Conservation (phyloP, 2,888 invertebrate genomes). For the Machimus atricapillus region DNA sequence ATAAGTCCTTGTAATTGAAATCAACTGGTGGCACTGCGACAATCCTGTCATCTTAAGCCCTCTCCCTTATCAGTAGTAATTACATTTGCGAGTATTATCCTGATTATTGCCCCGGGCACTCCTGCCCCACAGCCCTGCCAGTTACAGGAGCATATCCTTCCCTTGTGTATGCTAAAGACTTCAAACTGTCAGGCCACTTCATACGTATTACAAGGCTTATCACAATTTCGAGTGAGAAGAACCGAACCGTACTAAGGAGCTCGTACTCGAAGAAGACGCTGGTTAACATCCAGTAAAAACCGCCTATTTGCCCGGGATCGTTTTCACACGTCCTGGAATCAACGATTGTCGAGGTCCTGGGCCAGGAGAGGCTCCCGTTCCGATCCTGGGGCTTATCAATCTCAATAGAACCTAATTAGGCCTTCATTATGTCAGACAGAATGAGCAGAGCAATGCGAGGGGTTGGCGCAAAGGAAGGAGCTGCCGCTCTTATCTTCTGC, state of each 20-base stretch:
- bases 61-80: neutral
- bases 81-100: neutral
- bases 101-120: neutral
- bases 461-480: neutral
- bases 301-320: neutral
- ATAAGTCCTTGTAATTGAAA: neutral
- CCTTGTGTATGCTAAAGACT: neutral
- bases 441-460: neutral
- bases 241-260: neutral
- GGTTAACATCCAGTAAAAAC: neutral
- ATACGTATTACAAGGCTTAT: slow-evolving; percentile 18
- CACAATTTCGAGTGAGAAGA: slow-evolving; percentile 8
- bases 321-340: slow-evolving; percentile 11
- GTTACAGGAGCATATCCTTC: neutral
- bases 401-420: slow-evolving; percentile 45
- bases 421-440: slow-evolving; percentile 40
- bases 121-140: neutral
- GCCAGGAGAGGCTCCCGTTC: neutral
- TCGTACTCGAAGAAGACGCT: neutral
- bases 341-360: neutral
- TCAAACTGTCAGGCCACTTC: slow-evolving; percentile 26
- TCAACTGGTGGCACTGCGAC: neutral
- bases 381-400: slow-evolving; percentile 42
- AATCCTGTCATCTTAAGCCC: neutral
- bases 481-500: neutral